Conservation (phyloP, 2,888 invertebrate genomes). For the Euzetes globulus region DNA sequence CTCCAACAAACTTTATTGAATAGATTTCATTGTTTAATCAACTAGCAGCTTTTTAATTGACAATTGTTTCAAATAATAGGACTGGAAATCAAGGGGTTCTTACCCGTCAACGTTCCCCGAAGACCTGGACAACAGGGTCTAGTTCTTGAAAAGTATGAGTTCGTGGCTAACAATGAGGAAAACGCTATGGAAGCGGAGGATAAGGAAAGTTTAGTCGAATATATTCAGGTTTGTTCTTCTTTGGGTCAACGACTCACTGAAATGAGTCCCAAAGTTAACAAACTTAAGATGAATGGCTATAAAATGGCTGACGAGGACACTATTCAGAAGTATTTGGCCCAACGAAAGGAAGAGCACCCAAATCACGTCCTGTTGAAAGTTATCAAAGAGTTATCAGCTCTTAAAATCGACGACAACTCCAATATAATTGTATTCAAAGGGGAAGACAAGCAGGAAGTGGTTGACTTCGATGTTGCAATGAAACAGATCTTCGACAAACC, state of each 20-base stretch:
- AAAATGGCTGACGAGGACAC: neutral
- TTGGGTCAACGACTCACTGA: neutral
- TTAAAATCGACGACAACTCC: constrained; percentile 37
- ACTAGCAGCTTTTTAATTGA: no score
- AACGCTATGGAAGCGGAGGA: constrained; percentile 33
- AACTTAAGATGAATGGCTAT: constrained; percentile 10
- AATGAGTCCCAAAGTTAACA: neutral
- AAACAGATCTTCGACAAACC: constrained; percentile 16
- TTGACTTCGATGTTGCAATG: neutral
- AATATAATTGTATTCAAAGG: constrained; percentile 24
- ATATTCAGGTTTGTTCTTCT: constrained; percentile 34
- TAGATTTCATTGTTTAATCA: no score
- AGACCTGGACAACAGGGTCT: neutral
- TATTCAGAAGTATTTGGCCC: neutral
- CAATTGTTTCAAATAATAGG: no score
- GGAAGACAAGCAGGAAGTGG: neutral
- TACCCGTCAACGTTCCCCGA: constrained; percentile 22
- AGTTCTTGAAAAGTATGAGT: constrained; percentile 66
- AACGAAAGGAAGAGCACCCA: neutral
- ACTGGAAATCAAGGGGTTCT: constrained; percentile 24
- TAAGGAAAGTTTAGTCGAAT: constrained; percentile 36
- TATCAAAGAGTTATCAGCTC: constrained; percentile 30
- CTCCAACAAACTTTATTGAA: no score
- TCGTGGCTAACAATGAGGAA: constrained; percentile 60
- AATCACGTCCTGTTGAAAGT: constrained; percentile 36